phyloP scores from a whole-genome alignment of 2,888 invertebrate genomes.

The Lasioglossum vierecki region DNA sequence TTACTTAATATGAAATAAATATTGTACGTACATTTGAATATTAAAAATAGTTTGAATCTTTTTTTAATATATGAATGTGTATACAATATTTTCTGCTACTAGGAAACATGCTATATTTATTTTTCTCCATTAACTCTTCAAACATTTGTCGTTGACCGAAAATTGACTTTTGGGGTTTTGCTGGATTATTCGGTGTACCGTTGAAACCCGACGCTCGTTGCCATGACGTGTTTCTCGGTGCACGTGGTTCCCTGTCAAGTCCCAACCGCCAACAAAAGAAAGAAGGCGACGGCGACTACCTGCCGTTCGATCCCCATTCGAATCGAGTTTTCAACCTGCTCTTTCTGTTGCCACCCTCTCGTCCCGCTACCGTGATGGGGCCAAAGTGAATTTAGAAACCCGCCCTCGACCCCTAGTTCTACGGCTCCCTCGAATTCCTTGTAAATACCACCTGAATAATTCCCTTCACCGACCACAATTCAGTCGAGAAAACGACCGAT shows the following conservation, averaged over 20 bases:
- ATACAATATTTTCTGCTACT: too few relatives aligned
- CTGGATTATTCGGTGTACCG: background rate
- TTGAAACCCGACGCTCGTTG: conserved; percentile 26
- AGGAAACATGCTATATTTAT: too few relatives aligned
- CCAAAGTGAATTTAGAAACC: conserved; percentile 33
- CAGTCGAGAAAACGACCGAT: too few relatives aligned
- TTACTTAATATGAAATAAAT: too few relatives aligned
- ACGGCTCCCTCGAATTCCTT: background rate
- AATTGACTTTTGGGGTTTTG: background rate
- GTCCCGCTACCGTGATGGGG: background rate
- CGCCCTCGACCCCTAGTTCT: background rate
- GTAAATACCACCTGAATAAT: background rate
- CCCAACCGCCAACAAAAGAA: background rate
- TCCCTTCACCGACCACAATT: background rate
- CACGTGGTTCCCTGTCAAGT: conserved; percentile 43
- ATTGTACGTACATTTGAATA: too few relatives aligned
- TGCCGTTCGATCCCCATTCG: conserved; percentile 51
- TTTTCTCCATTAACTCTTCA: too few relatives aligned
- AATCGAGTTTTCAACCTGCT: conserved; percentile 47
- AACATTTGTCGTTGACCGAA: too few relatives aligned
- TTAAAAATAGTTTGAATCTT: too few relatives aligned
- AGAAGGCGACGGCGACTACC: conserved; percentile 60
- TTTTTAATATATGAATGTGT: too few relatives aligned
- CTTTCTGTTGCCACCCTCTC: conserved; percentile 36
- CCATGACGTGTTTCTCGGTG: conserved; percentile 4